Evolutionary conservation across 2,113 vertebrate genomes (phyloP), one percentile per base, ranked within the genome.

Genomic region (Brachionichthys hirsutus): DNA sequence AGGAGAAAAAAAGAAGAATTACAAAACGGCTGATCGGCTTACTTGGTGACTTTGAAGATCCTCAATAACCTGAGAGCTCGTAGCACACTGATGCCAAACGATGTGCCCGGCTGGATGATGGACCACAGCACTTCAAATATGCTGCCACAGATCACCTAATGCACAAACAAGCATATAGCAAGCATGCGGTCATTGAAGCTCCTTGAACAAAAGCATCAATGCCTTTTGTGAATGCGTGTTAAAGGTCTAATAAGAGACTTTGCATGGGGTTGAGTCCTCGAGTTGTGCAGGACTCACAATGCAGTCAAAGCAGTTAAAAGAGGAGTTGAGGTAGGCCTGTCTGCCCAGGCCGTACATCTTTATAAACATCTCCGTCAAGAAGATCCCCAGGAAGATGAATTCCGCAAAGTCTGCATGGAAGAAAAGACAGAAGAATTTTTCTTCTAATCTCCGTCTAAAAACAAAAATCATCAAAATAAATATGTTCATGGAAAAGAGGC

Each of bases 41-140:
- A 98, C 96, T 98, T 98, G 76, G 96, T 98, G 90, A 98, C 95
- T 92, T 98, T 98, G 93, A 98, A 98, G 85, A 98, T 98, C 75
- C 96, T 94, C 90, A 98, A 83, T 92, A 98, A 93, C 93, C 95
- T 94, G 92, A 98, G 95, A 92, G 96, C 96, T 92, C 96, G 93
- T 70, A 98, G 92, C 83, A 98, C 96, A 43, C 95, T 97, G 89
- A 98, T 98, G 72, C 96, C 96, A 67, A 98, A 98, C 9, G 96
- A 98, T 10, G 95, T 98, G 76, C 96, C 96, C 0, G 95, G 96
- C 89, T 98, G 94, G 85, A 98, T 92, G 77, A 94, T 92, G 7
- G 95, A 93, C 94, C 94, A 98, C 78, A 98, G 86, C 66, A 98
- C 94, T 88, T 98, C 95, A 73, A 98, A 98, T 87, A 98, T 98